phyloP scores from a whole-genome alignment of 2,797 vertebrate species.

The Pygocentrus nattereri region DNA sequence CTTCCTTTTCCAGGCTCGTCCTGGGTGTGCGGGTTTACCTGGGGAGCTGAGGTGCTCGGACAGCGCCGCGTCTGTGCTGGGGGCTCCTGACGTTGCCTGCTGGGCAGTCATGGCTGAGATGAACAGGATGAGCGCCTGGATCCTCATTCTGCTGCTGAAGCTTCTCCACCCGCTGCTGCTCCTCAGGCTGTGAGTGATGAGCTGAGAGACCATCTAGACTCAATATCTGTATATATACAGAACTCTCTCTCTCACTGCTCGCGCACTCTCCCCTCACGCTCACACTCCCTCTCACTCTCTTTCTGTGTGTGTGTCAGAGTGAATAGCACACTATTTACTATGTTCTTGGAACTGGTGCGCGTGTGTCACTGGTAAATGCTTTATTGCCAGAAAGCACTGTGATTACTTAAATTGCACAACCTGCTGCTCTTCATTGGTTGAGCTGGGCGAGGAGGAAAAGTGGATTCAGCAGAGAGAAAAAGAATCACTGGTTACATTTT shows the following conservation, averaged over 20 bases:
- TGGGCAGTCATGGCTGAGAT: constrained; percentile 61
- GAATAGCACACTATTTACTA: not conserved
- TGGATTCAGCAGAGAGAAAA: not conserved
- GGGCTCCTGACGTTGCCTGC: constrained; percentile 59
- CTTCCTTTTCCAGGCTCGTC: too few species aligned
- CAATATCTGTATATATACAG: not conserved
- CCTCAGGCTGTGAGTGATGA: not conserved
- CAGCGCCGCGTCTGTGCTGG: constrained; percentile 33
- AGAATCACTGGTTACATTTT: constrained; percentile 10
- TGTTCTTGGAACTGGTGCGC: not conserved
- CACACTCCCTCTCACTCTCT: not conserved
- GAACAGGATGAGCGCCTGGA: constrained; percentile 68
- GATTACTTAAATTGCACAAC: constrained; percentile 22
- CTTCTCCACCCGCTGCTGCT: not conserved
- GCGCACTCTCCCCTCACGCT: not conserved
- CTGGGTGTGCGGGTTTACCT: constrained; percentile 66
- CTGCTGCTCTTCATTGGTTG: not conserved
- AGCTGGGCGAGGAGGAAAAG: too few species aligned
- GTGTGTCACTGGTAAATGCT: not conserved
- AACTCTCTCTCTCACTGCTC: not conserved
- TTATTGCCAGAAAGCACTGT: not conserved
- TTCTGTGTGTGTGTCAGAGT: not conserved
- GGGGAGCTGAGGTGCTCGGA: constrained; percentile 59
- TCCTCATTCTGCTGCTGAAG: constrained; percentile 60
- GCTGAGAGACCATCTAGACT: not conserved